Conservation (phyloP, 1,140 invertebrate species). For the Lucilia cuprina region DNA sequence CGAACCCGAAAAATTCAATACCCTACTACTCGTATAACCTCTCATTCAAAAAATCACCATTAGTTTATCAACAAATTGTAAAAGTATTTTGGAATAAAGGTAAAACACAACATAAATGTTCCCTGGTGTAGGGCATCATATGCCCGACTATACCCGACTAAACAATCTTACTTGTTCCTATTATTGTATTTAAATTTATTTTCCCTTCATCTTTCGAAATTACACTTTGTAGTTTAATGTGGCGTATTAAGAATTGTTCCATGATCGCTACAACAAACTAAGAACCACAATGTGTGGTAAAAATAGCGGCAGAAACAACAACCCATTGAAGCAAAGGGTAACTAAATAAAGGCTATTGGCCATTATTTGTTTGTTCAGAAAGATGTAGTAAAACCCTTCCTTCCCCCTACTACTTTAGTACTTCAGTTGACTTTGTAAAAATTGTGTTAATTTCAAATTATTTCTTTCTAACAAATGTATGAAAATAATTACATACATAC, state of each 20-base stretch:
- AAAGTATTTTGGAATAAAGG: too few relatives aligned
- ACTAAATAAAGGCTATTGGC: neutral
- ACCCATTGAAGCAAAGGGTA: neutral
- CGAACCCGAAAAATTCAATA: too few relatives aligned
- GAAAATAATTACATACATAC: neutral
- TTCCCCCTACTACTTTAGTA: neutral
- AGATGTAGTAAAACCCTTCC: neutral
- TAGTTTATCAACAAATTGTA: too few relatives aligned
- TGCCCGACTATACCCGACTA: neutral
- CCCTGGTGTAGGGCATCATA: too few relatives aligned
- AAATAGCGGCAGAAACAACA: neutral
- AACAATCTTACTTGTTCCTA: neutral
- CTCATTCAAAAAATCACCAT: too few relatives aligned
- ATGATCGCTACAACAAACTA: neutral
- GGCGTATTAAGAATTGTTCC: neutral
- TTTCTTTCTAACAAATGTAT: neutral
- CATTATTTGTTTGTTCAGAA: neutral
- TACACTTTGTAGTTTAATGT: conserved; percentile 5
- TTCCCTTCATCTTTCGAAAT: neutral
- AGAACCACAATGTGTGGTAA: neutral
- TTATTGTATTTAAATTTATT: neutral
- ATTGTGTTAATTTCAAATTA: neutral
- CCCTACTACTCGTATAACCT: too few relatives aligned
- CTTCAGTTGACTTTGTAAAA: neutral
- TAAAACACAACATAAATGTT: too few relatives aligned